Evolutionary conservation across 2,888 invertebrate species (phyloP), one percentile per base, ranked within the genome.

Genomic region (Xylota segnis): DNA sequence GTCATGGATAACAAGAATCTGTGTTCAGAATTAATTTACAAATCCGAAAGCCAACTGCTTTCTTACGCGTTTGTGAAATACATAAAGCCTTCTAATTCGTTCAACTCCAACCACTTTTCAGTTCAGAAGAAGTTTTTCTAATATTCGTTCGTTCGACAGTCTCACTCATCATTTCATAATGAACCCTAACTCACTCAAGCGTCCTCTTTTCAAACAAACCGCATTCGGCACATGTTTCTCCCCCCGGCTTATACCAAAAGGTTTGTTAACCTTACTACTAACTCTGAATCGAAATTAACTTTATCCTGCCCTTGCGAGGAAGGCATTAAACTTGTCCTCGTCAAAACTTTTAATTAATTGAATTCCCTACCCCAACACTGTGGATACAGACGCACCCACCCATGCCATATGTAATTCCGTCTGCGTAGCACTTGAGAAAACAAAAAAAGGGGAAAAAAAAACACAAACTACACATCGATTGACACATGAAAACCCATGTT

Each of bases 401-500:
- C 12, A 27, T 27, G 3, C 5, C 18, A 18, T 50, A 52, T 56
- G 54, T 29, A 14, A 61, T 43, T 29, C 61, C 43, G 14, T 40
- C 27, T 50, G 59, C 47, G 27, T 61, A 66, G 12, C 43, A 61
- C 70, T 76, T 40, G 47, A 81, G 5, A 12, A n/a, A 66, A 72
- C 40, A 74, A 61, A 66, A n/a, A n/a, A n/a, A n/a, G n/a, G 18
- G 12, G 1, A 23, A 23, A 23, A 23, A 40, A 75, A 68, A 75
- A 34, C 12, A 47, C 18, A 43, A 61, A n/a, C 14, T 12, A 40
- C 76, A 68, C 63, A 70, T 32, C 68, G 63, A 82, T 82, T 82
- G 70, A 76, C 82, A 81, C 75, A 68, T 70, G 63, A 56, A 27
- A 56, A 40, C 63, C 23, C 66, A 81, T 82, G 82, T 82, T 82